These are phyloP conservation scores for Odontamblyopus lacepedii DNA, from an alignment of 2,797 vertebrate species.

Conservation along the genomic window DNA sequence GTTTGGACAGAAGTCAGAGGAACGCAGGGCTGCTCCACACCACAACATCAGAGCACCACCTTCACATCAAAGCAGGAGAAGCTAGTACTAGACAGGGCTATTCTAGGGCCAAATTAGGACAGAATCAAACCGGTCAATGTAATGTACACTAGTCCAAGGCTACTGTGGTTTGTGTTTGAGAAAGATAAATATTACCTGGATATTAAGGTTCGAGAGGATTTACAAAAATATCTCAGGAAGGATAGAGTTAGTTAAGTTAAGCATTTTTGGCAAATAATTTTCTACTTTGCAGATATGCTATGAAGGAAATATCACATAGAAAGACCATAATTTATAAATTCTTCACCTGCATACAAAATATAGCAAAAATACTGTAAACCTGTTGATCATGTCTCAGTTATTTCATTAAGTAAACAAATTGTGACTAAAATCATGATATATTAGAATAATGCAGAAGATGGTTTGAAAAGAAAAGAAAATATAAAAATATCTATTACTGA, in stretches of 20 bases:
- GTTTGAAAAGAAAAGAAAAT: too few relatives aligned
- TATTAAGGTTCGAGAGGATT: not conserved
- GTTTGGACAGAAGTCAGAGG: constrained; percentile 68
- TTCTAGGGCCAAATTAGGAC: not conserved
- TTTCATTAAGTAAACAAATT: too few relatives aligned
- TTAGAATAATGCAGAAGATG: too few relatives aligned
- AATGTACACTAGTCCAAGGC: not conserved
- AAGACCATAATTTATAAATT: too few relatives aligned
- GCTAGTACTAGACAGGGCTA: not conserved
- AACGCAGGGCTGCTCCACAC: constrained; percentile 51
- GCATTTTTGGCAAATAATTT: too few relatives aligned
- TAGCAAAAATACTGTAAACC: too few relatives aligned
- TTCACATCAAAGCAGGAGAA: constrained; percentile 12
- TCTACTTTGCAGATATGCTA: too few relatives aligned
- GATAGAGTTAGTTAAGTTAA: not conserved
- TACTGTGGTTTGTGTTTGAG: not conserved
- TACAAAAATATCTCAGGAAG: not conserved
- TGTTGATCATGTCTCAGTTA: too few relatives aligned
- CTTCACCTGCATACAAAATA: too few relatives aligned
- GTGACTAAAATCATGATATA: too few relatives aligned
- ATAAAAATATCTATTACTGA: too few relatives aligned
- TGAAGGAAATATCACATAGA: too few relatives aligned
- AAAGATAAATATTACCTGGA: not conserved
- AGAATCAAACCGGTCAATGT: not conserved
- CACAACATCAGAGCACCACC: constrained; percentile 36